These are phyloP conservation scores for Macroglossus sobrinus DNA, from an alignment of 2,113 vertebrate genomes.

Conservation along the genomic window DNA sequence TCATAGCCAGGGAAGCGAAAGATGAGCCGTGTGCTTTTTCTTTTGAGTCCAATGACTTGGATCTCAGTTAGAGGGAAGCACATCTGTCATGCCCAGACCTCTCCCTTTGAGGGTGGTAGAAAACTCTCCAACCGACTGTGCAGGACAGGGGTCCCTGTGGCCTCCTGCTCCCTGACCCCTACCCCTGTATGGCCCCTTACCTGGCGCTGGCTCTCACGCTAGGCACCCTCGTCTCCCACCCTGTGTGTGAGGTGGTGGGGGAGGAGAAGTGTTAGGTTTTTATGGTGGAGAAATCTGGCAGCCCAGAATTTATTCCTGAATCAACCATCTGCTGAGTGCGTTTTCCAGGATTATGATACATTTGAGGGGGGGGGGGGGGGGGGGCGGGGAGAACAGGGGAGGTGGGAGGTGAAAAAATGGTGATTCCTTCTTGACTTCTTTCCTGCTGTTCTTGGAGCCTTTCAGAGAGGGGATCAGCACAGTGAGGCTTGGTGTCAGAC, in stretches of 20 bases:
- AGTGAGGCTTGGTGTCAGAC: background rate
- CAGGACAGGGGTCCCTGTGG: background rate
- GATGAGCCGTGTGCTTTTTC: constrained; percentile 11
- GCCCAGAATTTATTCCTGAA: constrained; percentile 35
- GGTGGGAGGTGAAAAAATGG: background rate
- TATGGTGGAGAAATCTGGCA: constrained; percentile 48
- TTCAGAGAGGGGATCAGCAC: background rate
- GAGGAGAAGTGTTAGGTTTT: constrained; percentile 29
- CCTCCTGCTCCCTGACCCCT: background rate
- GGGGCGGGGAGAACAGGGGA: background rate
- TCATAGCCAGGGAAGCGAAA: constrained; percentile 21
- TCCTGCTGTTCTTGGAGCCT: background rate
- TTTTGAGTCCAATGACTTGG: constrained; percentile 24
- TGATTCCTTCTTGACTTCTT: constrained; percentile 25
- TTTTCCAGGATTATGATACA: constrained; percentile 19
- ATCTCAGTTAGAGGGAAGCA: background rate
- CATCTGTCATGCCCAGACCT: constrained; percentile 28
- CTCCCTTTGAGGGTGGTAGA: background rate
- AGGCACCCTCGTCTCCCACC: background rate
- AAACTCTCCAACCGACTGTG: background rate
- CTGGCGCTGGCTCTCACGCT: background rate
- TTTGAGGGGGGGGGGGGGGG: background rate
- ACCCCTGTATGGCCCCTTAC: background rate
- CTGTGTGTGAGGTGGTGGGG: background rate
- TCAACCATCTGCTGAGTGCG: constrained; percentile 49